Evolutionary conservation across 2,888 invertebrate genomes (phyloP).

Genomic region (Sphaerophoria taeniata): DNA sequence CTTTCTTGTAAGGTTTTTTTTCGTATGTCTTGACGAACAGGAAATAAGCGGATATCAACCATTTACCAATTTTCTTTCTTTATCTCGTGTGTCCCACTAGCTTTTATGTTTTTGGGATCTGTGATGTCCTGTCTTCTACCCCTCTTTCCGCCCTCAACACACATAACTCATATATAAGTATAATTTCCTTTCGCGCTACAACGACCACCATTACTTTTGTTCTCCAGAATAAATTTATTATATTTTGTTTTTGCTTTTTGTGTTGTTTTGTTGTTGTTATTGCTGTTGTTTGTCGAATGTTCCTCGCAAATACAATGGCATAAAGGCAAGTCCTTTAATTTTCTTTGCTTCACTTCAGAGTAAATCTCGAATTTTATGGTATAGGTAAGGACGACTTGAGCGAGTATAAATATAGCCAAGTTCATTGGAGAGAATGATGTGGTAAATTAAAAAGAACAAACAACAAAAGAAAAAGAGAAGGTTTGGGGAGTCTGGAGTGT

Average conservation of each 20-base stretch:
- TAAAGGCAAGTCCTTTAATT: constrained; percentile 27
- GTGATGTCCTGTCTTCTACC: constrained; percentile 11
- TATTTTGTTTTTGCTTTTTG: constrained; percentile 54
- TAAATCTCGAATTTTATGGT: constrained; percentile 32
- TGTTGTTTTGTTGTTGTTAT: too few species aligned
- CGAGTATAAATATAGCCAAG: constrained; percentile 27
- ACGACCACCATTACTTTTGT: constrained; percentile 26
- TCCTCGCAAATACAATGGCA: constrained; percentile 10
- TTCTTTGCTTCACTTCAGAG: constrained; percentile 27
- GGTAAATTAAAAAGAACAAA: constrained; percentile 65
- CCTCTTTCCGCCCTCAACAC: constrained; percentile 20
- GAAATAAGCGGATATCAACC: constrained; percentile 60
- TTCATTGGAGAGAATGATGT: constrained; percentile 69
- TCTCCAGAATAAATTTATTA: constrained; percentile 64
- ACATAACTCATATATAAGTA: constrained; percentile 28
- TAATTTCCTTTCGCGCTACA: constrained; percentile 42
- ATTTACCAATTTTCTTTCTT: constrained; percentile 67
- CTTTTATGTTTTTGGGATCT: too few species aligned
- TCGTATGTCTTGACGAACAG: constrained; percentile 9
- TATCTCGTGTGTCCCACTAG: constrained; percentile 30
- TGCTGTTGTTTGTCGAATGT: constrained; percentile 58
- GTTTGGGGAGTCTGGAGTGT: neutral
- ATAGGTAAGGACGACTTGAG: neutral
- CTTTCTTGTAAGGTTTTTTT: constrained; percentile 16
- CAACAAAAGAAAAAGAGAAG: constrained; percentile 40